These are phyloP conservation scores for Scolopax mira DNA, from an alignment of 2,113 vertebrate genomes.

Conservation along the genomic window DNA sequence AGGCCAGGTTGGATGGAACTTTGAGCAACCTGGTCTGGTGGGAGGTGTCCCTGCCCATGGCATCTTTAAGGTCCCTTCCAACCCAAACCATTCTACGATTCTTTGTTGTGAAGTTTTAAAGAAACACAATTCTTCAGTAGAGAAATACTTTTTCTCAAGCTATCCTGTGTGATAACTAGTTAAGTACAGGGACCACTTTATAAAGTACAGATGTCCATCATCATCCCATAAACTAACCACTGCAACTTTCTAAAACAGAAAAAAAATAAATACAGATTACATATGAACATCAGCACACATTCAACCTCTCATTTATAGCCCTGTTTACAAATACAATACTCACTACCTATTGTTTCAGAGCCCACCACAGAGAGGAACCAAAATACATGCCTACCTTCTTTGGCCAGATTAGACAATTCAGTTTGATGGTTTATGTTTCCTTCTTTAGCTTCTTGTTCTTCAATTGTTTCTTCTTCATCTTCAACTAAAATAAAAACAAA, in stretches of 20 bases:
- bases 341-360: background rate
- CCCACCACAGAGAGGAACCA: background rate
- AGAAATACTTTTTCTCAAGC: background rate
- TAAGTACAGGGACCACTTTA: background rate
- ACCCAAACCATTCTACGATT: background rate
- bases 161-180: background rate
- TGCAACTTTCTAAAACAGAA: background rate
- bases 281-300: background rate
- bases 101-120: background rate
- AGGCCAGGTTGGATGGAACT: background rate
- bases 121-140: background rate
- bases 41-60: background rate
- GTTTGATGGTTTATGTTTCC: slow-evolving; percentile 82
- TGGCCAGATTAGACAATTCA: slow-evolving; percentile 79
- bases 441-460: slow-evolving; percentile 88
- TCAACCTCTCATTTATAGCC: background rate
- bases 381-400: slow-evolving; percentile 61
- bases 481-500: slow-evolving; percentile 65
- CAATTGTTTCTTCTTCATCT: slow-evolving; percentile 91
- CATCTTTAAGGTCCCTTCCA: background rate
- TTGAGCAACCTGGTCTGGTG: background rate
- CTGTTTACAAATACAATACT: background rate
- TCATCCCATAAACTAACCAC: background rate
- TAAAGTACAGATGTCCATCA: background rate
- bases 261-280: background rate